A percentile compares a stretch with the other conserved stretches of the same genome.
Conservation (phyloP, 23 tunicate genomes). For the Trididemnum clinides region DNA sequence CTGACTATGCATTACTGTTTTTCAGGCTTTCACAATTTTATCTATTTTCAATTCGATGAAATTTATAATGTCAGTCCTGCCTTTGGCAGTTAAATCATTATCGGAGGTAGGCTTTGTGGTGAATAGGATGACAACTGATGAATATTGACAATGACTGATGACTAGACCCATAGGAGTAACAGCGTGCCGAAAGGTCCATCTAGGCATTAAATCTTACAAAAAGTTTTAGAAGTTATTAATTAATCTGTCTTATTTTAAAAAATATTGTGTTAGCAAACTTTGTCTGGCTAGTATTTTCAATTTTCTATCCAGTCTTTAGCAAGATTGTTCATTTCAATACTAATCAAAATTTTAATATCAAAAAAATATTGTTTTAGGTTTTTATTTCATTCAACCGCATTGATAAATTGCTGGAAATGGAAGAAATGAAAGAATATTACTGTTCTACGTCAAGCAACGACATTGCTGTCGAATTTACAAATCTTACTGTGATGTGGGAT, state of each 20-base stretch:
- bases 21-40: conserved; percentile 81
- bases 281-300: too few relatives aligned
- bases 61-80: conserved; percentile 75
- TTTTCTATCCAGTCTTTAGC: too few relatives aligned
- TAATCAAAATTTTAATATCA: background rate
- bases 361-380: conserved; percentile 29
- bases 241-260: too few relatives aligned
- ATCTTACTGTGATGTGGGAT: conserved; percentile 86
- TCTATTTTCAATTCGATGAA: conserved; percentile 85
- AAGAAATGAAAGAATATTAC: conserved; percentile 83
- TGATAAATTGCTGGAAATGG: conserved; percentile 75
- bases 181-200: too few relatives aligned
- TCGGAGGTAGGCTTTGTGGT: conserved; percentile 94
- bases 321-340: too few relatives aligned
- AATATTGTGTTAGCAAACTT: too few relatives aligned
- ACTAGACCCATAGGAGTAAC: too few relatives aligned
- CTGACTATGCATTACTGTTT: too few relatives aligned
- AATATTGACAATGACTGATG: too few relatives aligned
- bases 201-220: too few relatives aligned
- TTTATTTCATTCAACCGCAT: conserved; percentile 72
- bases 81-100: conserved; percentile 75
- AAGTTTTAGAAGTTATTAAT: too few relatives aligned
- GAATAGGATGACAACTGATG: too few relatives aligned
- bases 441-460: conserved; percentile 7
- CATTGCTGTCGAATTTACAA: conserved; percentile 55